Percentiles rank a stretch among this genome's conserved stretches.
Conservation (phyloP, 2,888 invertebrate species). For the Hirtodrosophila alboralis region DNA sequence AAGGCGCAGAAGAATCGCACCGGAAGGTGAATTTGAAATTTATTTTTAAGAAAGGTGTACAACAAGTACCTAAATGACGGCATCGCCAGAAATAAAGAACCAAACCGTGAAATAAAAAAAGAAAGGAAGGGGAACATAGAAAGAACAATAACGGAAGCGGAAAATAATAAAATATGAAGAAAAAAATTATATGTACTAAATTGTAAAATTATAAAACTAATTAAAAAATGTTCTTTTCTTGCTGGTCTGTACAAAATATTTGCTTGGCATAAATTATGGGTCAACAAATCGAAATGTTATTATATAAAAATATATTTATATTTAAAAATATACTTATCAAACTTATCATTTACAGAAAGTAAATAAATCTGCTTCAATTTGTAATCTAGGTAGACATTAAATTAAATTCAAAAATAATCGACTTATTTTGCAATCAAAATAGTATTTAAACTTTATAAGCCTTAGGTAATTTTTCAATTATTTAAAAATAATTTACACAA, state of each 20-base stretch:
- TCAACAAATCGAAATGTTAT: too few species aligned
- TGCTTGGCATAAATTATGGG: too few species aligned
- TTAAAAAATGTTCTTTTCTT: slow-evolving; percentile 2
- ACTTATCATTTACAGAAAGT: too few species aligned
- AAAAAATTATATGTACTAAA: neutral
- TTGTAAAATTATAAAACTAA: slow-evolving; percentile 22
- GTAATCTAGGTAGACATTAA: too few species aligned
- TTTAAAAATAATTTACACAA: too few species aligned
- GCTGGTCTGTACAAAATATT: slow-evolving; percentile 5
- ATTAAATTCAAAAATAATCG: too few species aligned
- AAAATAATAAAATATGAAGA: slow-evolving; percentile 29
- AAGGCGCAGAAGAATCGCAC: slow-evolving; percentile 38
- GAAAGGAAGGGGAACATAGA: slow-evolving; percentile 1
- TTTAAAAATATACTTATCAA: too few species aligned
- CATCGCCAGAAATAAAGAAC: slow-evolving; percentile 35
- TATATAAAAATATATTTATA: too few species aligned
- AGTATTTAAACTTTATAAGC: too few species aligned
- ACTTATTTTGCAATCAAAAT: too few species aligned
- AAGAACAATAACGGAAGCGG: slow-evolving; percentile 21
- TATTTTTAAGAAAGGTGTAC: slow-evolving; percentile 53
- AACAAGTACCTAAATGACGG: slow-evolving; percentile 53
- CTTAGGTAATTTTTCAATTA: too few species aligned
- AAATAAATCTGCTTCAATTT: too few species aligned
- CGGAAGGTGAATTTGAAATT: slow-evolving; percentile 41
- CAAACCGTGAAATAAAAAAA: slow-evolving; percentile 22